phyloP scores from a whole-genome alignment of 2,797 vertebrate genomes.

The Lateolabrax maculatus region DNA sequence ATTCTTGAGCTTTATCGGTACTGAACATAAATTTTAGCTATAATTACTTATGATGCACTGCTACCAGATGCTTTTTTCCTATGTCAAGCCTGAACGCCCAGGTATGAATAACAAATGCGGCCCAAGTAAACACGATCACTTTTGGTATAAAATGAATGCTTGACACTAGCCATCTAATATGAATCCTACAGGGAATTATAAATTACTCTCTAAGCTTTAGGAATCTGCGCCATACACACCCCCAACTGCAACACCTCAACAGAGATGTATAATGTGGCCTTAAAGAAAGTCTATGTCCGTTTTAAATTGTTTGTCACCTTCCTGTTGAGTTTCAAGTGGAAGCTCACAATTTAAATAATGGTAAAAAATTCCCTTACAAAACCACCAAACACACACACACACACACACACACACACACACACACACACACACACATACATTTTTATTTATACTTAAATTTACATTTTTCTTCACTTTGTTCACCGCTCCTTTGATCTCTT shows the following conservation, averaged over 20 bases:
- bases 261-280: constrained; percentile 7
- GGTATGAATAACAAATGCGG: constrained; percentile 25
- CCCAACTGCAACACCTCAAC: constrained; percentile 3
- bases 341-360: constrained; percentile 32
- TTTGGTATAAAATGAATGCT: constrained; percentile 39
- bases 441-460: neutral
- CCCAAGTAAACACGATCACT: constrained; percentile 39
- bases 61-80: constrained; percentile 23
- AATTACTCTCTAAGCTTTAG: constrained; percentile 29
- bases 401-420: neutral
- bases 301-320: constrained; percentile 13
- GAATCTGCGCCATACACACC: neutral
- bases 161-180: constrained; percentile 16
- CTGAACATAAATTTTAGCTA: constrained; percentile 26
- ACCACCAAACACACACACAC: neutral
- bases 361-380: constrained; percentile 9
- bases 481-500: constrained; percentile 39
- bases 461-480: constrained; percentile 9
- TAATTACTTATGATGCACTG: constrained; percentile 41
- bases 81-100: constrained; percentile 19
- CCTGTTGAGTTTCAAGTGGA: constrained; percentile 42
- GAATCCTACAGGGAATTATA: constrained; percentile 26
- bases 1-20: constrained; percentile 26
- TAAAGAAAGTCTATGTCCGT: neutral
- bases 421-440: constrained; percentile 7